These are phyloP conservation scores for Mythimna vitellina DNA, from an alignment of 2,888 invertebrate species.

Conservation along the genomic window DNA sequence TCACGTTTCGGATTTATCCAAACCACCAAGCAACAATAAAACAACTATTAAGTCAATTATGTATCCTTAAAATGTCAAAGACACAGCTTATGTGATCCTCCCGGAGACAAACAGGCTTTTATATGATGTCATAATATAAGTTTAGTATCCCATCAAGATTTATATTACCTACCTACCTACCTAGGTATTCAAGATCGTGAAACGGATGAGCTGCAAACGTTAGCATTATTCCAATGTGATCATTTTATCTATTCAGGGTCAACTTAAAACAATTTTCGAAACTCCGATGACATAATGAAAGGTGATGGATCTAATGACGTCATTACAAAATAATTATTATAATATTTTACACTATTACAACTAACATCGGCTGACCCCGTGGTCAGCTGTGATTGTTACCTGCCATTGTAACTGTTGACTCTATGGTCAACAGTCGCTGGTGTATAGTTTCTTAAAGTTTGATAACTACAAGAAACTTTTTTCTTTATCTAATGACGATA, in stretches of 20 bases:
- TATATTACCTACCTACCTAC: slow-evolving; percentile 21
- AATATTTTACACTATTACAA: no score
- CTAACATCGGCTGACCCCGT: no score
- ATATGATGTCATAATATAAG: slow-evolving; percentile 50
- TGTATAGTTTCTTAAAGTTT: no score
- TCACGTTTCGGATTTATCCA: not conserved
- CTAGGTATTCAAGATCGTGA: slow-evolving; percentile 1
- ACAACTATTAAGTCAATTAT: slow-evolving; percentile 13
- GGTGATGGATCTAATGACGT: no score
- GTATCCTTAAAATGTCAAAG: slow-evolving; percentile 35
- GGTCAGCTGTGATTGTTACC: no score
- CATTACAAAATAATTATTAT: no score
- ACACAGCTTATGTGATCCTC: slow-evolving; percentile 21
- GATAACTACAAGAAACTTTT: no score
- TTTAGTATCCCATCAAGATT: slow-evolving; percentile 40
- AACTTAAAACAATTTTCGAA: not conserved
- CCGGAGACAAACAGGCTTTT: slow-evolving; percentile 34
- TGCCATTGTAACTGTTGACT: no score
- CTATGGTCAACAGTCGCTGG: no score
- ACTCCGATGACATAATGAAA: not conserved
- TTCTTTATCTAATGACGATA: no score
- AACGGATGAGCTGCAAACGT: not conserved
- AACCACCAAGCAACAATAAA: slow-evolving; percentile 2
- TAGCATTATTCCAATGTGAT: not conserved
- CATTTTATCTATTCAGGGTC: not conserved